phyloP scores from a whole-genome alignment of 2,113 vertebrate species.

The Megaleporinus macrocephalus region DNA sequence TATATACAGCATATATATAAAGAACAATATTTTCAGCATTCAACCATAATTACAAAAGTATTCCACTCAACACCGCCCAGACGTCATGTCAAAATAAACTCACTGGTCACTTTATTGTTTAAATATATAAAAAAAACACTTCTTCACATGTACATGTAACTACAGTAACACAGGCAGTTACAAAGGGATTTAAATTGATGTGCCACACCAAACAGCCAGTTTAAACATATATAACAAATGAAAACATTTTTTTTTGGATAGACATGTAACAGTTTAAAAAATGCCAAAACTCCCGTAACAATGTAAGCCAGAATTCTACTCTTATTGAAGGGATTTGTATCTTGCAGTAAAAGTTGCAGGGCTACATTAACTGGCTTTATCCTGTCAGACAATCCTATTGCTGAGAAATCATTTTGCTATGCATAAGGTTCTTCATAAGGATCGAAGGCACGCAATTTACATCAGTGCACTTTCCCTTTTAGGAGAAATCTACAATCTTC shows the following conservation, averaged over 20 bases:
- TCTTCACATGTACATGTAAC: slow-evolving; percentile 14
- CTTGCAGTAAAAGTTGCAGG: background rate
- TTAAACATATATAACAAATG: slow-evolving; percentile 27
- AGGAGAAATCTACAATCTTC: slow-evolving; percentile 4
- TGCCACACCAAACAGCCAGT: slow-evolving; percentile 12
- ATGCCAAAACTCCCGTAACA: background rate
- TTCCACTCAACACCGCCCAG: no score
- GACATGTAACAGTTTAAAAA: background rate
- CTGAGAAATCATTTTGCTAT: slow-evolving; percentile 29
- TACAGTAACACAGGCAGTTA: slow-evolving; percentile 14
- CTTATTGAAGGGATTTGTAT: background rate
- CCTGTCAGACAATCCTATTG: slow-evolving; percentile 18
- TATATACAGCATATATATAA: no score
- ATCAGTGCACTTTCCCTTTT: slow-evolving; percentile 37
- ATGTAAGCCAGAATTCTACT: background rate
- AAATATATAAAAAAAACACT: slow-evolving; percentile 32
- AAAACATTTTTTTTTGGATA: slow-evolving; percentile 30
- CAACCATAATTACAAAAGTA: no score
- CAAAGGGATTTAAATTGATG: slow-evolving; percentile 12
- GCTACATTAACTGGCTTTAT: slow-evolving; percentile 26
- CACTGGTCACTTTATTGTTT: slow-evolving; percentile 22
- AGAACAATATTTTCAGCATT: no score
- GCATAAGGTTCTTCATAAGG: background rate
- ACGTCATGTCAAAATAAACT: background rate
- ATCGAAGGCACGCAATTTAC: slow-evolving; percentile 29